Evolutionary conservation across 2,113 vertebrate species (phyloP).

Genomic region (Scytalopus superciliaris): DNA sequence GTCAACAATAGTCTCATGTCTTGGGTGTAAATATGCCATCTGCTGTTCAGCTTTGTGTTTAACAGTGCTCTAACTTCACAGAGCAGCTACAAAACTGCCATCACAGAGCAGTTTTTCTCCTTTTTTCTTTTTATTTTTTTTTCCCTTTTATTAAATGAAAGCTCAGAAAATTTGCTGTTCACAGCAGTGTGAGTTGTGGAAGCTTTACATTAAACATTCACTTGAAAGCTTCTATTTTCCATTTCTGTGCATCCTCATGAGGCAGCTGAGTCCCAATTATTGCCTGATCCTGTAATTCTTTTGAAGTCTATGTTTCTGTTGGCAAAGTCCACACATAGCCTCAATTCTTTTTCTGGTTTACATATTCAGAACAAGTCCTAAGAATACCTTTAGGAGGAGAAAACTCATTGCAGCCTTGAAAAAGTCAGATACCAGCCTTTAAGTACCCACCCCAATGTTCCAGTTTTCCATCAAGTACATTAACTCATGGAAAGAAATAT

Average conservation of each 20-base stretch:
- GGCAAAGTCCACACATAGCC: neutral
- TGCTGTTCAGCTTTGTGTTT: conserved; percentile 47
- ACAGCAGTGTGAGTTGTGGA: neutral
- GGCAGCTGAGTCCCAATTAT: neutral
- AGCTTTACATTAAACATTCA: neutral
- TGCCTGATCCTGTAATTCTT: neutral
- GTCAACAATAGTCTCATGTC: conserved; percentile 12
- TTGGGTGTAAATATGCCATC: conserved; percentile 50
- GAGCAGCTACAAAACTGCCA: neutral
- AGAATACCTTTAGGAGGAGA: neutral
- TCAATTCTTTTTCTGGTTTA: neutral
- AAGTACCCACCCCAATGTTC: neutral
- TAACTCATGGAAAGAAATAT: neutral
- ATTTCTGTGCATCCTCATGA: neutral
- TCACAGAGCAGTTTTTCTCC: neutral
- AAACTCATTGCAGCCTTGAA: neutral
- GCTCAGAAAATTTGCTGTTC: neutral
- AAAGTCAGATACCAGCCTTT: neutral
- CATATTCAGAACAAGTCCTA: neutral
- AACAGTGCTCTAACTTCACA: conserved; percentile 18
- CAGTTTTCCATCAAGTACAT: neutral
- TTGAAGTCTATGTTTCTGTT: neutral
- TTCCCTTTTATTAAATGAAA: neutral
- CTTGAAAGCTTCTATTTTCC: neutral
- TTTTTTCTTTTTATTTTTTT: neutral